Conservation (phyloP, 2,797 vertebrate genomes). For the Pempheris klunzingeri region DNA sequence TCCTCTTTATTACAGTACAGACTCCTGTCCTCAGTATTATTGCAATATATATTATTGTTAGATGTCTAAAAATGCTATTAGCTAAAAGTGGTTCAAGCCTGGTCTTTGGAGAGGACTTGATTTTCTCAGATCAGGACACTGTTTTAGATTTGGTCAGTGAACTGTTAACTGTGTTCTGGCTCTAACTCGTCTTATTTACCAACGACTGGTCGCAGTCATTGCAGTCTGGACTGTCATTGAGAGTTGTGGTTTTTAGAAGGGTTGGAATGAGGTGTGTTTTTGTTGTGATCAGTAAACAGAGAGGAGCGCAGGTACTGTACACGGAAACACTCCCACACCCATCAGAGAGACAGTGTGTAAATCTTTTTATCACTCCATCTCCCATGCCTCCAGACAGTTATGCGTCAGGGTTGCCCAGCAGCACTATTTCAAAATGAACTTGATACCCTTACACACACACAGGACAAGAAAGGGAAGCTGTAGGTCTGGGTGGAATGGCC, state of each 20-base stretch:
- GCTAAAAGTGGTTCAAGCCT: no score
- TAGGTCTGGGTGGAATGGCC: no score
- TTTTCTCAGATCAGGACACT: neutral
- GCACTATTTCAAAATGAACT: slow-evolving; percentile 6
- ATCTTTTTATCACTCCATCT: neutral
- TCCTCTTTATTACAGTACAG: no score
- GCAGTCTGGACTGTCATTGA: no score
- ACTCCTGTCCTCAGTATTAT: no score
- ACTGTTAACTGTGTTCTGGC: neutral
- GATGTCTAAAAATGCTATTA: no score
- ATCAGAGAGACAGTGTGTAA: neutral
- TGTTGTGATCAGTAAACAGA: neutral
- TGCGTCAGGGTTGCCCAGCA: slow-evolving; percentile 33
- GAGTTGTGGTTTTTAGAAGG: neutral
- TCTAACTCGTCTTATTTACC: no score
- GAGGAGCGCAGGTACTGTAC: neutral
- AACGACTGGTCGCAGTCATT: no score
- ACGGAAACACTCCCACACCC: neutral
- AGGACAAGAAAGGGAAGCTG: no score
- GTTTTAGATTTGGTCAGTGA: neutral
- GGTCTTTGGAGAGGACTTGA: no score
- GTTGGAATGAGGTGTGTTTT: neutral
- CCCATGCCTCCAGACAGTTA: neutral
- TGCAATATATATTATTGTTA: no score
- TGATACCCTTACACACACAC: neutral